Base-by-base conservation (phyloP, 35 echinoderm and acorn worm species). In the Chiridota heheva region DNA sequence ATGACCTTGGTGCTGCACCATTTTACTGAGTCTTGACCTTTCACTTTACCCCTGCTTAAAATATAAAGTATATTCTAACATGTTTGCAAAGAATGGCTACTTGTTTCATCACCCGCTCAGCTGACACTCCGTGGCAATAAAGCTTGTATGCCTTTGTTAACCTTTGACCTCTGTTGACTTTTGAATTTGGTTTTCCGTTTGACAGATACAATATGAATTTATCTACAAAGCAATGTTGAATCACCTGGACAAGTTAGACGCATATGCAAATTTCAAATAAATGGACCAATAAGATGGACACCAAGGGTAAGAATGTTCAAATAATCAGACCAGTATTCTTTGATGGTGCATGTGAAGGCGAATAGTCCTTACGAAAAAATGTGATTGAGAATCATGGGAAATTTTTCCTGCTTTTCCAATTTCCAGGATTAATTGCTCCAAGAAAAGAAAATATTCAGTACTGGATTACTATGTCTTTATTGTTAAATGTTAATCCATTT, bases 191-290 rank as follows among this genome's bases (percentile, higher is more conserved):
- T 36, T 67, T 37, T 83, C 41, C 4, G 18, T 30, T 13, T 84
- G 70, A 58, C 67, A 87, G 84, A 64, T 63, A 8, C 84, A 87
- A 48, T 87, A 87, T 78, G 71, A 77, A 37, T 87, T 87, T 72
- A 33, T 77, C 0, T 87, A 87, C 63, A 22, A 78, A 46, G 72
- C 84, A 40, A n/a, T 87, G 4, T 18, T 77, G 35, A 61, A 43
- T 42, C 73, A 78, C 40, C 30, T 78, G n/a, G 59, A 69, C 35
- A 77, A 31, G 18, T 77, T 78, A 39, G 73, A 78, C 29, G 17
- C n/a, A n/a, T 87, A 87, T 44, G 73, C 56, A 39, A 78, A 78
- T 42, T 67, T 67, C 8, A 78, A 69, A 59, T 79, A 56, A 29
- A 44, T 34, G 42, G 24, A n/a, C n/a, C n/a, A n/a, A n/a, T n/a